Evolutionary conservation across 2,888 invertebrate genomes (phyloP).

Genomic region (Drosophila histrio): DNA sequence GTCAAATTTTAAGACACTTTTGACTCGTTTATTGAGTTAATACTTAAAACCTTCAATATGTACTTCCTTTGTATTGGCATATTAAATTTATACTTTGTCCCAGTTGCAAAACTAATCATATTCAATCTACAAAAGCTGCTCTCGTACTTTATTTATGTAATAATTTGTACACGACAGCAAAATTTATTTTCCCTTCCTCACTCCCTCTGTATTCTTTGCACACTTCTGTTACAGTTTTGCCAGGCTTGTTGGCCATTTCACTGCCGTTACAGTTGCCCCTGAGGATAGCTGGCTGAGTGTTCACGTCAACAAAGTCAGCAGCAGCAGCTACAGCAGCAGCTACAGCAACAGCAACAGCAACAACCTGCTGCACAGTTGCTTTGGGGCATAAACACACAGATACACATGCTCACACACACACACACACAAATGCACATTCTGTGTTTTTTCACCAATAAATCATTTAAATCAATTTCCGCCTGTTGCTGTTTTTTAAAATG

Average conservation of each 20-base stretch:
- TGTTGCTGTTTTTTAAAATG: slow-evolving; percentile 54
- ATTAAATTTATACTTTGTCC: background rate
- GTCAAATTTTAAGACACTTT: background rate
- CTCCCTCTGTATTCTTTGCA: background rate
- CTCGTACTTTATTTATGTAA: background rate
- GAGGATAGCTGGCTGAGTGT: slow-evolving; percentile 45
- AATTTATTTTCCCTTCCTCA: background rate
- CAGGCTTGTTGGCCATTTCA: slow-evolving; percentile 51
- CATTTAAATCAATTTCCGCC: slow-evolving; percentile 83
- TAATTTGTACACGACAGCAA: slow-evolving; percentile 10
- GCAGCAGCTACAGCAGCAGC: slow-evolving; percentile 17
- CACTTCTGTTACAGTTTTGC: slow-evolving; percentile 36
- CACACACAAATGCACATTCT: slow-evolving; percentile 2
- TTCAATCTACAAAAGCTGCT: slow-evolving; percentile 19
- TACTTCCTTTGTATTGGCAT: background rate
- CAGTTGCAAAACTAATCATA: slow-evolving; percentile 26
- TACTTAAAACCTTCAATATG: background rate
- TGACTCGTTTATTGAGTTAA: background rate
- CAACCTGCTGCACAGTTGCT: slow-evolving; percentile 45
- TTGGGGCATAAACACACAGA: slow-evolving; percentile 30
- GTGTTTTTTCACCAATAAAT: slow-evolving; percentile 71
- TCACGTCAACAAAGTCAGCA: slow-evolving; percentile 22
- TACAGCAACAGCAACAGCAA: slow-evolving; percentile 15
- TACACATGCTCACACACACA: slow-evolving; percentile 16
- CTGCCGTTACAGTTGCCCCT: slow-evolving; percentile 47